Conservation (phyloP, 2,888 invertebrate genomes). For the Cancer borealis region DNA sequence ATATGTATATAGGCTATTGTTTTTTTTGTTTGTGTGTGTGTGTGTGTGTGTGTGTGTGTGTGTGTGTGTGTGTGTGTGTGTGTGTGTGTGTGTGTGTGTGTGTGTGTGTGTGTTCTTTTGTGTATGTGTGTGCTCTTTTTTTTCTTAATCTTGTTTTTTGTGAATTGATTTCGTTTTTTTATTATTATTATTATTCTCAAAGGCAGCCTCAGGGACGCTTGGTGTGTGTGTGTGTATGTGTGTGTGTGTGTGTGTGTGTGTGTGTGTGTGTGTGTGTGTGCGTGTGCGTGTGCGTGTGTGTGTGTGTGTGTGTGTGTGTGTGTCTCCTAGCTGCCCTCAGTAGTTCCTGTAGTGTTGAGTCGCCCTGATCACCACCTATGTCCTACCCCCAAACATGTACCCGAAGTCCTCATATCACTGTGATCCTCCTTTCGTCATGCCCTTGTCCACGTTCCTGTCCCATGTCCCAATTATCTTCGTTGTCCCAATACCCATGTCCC, state of each 20-base stretch:
- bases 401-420: background rate
- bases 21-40: no score
- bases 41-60: no score
- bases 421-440: background rate
- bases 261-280: no score
- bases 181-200: background rate
- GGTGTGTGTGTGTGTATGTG: background rate
- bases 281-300: no score
- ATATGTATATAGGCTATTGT: background rate
- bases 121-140: background rate
- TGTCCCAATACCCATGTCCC: background rate
- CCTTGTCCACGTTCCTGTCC: background rate
- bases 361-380: background rate
- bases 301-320: background rate
- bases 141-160: background rate
- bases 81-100: background rate
- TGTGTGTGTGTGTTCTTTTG: no score
- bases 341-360: background rate
- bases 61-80: no score
- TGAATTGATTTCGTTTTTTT: no score
- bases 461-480: background rate
- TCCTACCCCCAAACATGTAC: background rate
- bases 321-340: background rate
- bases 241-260: conserved; percentile 22
- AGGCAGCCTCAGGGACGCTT: conserved; percentile 15